Evolutionary conservation across 2,888 invertebrate genomes (phyloP).

Genomic region (Oscheius sp.): DNA sequence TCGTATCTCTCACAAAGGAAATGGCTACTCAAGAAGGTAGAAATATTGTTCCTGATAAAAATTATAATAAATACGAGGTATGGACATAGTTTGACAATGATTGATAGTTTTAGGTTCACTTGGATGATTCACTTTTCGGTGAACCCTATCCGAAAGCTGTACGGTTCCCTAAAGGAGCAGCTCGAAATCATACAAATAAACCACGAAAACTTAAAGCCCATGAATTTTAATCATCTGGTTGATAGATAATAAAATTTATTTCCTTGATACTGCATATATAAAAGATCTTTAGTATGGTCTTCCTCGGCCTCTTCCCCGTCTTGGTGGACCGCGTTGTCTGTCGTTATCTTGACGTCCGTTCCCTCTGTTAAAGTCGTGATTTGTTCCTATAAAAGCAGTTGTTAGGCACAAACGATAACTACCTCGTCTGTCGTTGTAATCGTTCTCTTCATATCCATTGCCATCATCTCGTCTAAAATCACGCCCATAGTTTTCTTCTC

Average conservation of each 20-base stretch:
- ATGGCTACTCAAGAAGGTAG: conserved; percentile 63
- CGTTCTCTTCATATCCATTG: neutral
- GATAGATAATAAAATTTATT: conserved; percentile 8
- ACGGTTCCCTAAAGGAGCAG: conserved; percentile 62
- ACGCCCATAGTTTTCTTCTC: conserved; percentile 2
- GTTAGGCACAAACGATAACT: neutral
- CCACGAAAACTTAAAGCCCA: conserved; percentile 64
- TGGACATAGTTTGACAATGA: no score
- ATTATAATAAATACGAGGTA: conserved; percentile 58
- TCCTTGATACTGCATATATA: neutral
- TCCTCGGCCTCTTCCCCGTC: conserved; percentile 24
- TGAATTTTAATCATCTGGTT: conserved; percentile 58
- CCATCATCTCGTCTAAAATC: neutral
- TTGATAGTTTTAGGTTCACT: conserved; percentile 41
- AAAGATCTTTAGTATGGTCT: conserved; percentile 12
- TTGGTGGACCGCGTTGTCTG: neutral
- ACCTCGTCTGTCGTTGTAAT: neutral
- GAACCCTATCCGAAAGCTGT: conserved; percentile 58
- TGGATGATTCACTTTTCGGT: conserved; percentile 57
- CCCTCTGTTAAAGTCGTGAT: neutral
- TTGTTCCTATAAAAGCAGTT: neutral
- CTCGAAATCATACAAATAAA: conserved; percentile 57
- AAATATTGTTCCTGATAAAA: conserved; percentile 53
- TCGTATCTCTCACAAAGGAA: conserved; percentile 66
- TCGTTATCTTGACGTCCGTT: neutral